phyloP scores from a whole-genome alignment of 2,113 vertebrate species.

The Galemys pyrenaicus region DNA sequence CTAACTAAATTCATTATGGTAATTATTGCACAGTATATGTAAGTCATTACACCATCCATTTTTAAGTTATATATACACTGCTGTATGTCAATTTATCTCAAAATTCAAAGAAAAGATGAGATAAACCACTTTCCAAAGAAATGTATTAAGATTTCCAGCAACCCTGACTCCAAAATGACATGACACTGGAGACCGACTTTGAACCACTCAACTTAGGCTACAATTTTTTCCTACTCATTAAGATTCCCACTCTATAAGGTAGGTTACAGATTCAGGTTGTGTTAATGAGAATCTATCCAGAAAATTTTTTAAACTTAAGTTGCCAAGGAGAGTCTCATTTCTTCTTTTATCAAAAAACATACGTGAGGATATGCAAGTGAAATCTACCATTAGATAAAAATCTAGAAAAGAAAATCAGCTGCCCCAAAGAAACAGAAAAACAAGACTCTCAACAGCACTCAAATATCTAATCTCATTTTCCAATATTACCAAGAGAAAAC shows the following conservation, averaged over 20 bases:
- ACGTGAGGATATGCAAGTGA: background rate
- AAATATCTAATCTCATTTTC: background rate
- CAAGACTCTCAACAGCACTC: background rate
- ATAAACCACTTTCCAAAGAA: background rate
- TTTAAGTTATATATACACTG: background rate
- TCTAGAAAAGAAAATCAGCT: slow-evolving; percentile 20
- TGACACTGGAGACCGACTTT: background rate
- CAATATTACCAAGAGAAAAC: background rate
- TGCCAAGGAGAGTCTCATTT: background rate
- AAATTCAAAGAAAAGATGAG: background rate
- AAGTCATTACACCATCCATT: background rate
- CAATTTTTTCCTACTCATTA: background rate
- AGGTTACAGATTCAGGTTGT: background rate
- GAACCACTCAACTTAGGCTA: background rate
- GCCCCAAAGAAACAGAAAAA: background rate
- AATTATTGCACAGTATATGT: background rate
- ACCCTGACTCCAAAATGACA: background rate
- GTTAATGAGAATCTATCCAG: background rate
- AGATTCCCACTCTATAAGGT: background rate
- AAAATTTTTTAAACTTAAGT: background rate
- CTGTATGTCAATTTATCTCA: background rate
- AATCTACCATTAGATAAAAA: background rate
- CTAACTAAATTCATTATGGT: no score
- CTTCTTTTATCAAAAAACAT: background rate
- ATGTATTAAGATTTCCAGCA: background rate